Conservation (phyloP, 1,140 invertebrate species). For the Grapholita molesta region DNA sequence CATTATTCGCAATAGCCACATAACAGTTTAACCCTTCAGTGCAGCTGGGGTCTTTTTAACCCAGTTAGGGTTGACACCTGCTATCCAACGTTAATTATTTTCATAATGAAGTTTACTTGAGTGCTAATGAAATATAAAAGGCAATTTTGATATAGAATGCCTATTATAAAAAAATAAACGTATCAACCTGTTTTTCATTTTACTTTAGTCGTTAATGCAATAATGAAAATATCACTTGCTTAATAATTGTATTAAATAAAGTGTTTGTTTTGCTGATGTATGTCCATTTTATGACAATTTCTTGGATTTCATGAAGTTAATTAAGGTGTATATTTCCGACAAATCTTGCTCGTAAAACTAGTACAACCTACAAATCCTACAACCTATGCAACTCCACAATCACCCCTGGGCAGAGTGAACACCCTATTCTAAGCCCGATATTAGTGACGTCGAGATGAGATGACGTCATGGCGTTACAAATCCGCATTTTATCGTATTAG, state of each 20-base stretch:
- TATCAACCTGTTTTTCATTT: background rate
- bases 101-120: background rate
- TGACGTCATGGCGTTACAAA: constrained; percentile 36
- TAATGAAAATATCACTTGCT: no score
- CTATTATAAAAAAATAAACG: no score
- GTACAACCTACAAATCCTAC: background rate
- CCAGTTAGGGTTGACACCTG: constrained; percentile 21
- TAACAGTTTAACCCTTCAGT: constrained; percentile 71
- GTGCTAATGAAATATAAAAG: background rate
- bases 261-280: no score
- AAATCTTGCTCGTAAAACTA: background rate
- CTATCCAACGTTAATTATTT: constrained; percentile 23
- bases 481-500: constrained; percentile 65
- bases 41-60: constrained; percentile 62
- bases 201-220: no score
- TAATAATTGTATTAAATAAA: no score
- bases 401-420: background rate
- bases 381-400: background rate
- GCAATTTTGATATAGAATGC: background rate
- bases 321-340: no score
- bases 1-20: constrained; percentile 71
- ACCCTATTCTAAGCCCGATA: background rate
- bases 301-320: no score
- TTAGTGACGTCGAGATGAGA: constrained; percentile 20
- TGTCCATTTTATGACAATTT: no score